Base-by-base conservation (phyloP, 2,888 invertebrate species). In the Acanthosepion esculentum region DNA sequence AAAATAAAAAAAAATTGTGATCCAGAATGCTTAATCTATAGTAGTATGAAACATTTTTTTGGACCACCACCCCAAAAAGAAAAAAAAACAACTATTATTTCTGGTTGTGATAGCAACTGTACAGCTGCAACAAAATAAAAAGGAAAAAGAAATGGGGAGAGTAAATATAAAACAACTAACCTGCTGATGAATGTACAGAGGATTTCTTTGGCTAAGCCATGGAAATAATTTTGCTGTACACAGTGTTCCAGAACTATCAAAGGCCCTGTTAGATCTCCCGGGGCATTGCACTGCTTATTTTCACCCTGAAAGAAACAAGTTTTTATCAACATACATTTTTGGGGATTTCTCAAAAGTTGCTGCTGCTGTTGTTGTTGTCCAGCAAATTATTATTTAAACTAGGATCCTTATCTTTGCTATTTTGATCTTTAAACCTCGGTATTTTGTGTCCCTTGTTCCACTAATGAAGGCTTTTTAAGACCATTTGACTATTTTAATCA, bases 231-330 rank as follows among this genome's bases (percentile, higher is more conserved):
- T 96, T 98, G 98, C 95, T 97, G 97, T 23, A 98, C 97, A n/a
- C 98, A 97, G 95, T 97, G 97, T 96, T 98, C 98, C 7, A 98
- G 97, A 0, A 98, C 98, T 20, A 98, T 96, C 95, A 98, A 98
- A 95, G 98, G 98, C 4, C 98, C 98, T 0, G 98, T 98, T 10
- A 98, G 97, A 94, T 98, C 98, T 98, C 98, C 98, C 0, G 98
- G 98, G 18, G 98, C 98, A 96, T 98, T 98, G 95, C 98, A 98
- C 33, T 97, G 97, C 96, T 98, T 98, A 96, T 98, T 98, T 97
- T 98, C 98, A 23, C 98, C 96, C 96, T 97, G 95, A 29, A 95
- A 95, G 48, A 29, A 92, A 55, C 94, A 48, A 48, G 20, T 59
- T 55, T 18, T 18, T n/a, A 78, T 78, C n/a, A 78, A 78, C 12